Percentiles rank a stretch among this genome's conserved stretches.
Evolutionary conservation across 2,888 invertebrate genomes (phyloP).

Genomic region (Epinotia ramella): DNA sequence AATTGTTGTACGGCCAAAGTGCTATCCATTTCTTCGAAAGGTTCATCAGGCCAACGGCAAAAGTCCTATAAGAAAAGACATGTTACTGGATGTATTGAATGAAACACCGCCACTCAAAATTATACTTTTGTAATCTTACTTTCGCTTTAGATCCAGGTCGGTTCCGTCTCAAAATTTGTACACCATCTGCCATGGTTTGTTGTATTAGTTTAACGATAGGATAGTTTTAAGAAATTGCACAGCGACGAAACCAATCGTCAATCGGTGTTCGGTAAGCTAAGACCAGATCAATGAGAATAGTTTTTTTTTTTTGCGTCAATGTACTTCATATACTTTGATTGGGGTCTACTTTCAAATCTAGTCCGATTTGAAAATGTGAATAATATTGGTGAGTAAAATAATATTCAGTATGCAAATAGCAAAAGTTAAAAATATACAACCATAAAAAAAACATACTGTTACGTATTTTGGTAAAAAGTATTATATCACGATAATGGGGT

Average conservation of each 20-base stretch:
- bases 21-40: slow-evolving; percentile 99
- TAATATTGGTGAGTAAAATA: too few relatives aligned
- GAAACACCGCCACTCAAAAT: slow-evolving; percentile 1
- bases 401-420: too few relatives aligned
- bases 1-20: slow-evolving; percentile 99
- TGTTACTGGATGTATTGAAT: slow-evolving; percentile 28
- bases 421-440: too few relatives aligned
- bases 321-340: background rate
- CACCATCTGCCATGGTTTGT: slow-evolving; percentile 93
- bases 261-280: too few relatives aligned
- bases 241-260: background rate
- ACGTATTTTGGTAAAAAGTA: too few relatives aligned
- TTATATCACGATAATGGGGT: too few relatives aligned
- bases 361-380: background rate
- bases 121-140: slow-evolving; percentile 77
- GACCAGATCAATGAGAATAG: background rate
- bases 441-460: too few relatives aligned
- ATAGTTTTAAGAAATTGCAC: slow-evolving; percentile 1
- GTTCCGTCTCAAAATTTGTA: slow-evolving; percentile 93
- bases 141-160: slow-evolving; percentile 96
- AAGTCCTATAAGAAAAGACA: slow-evolving; percentile 89
- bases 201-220: slow-evolving; percentile 5
- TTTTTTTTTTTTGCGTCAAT: slow-evolving; percentile 5
- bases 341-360: slow-evolving; percentile 1
- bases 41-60: slow-evolving; percentile 98